Evolutionary conservation across 2,113 vertebrate genomes (phyloP).

Genomic region (Chlamydotis undulata): DNA sequence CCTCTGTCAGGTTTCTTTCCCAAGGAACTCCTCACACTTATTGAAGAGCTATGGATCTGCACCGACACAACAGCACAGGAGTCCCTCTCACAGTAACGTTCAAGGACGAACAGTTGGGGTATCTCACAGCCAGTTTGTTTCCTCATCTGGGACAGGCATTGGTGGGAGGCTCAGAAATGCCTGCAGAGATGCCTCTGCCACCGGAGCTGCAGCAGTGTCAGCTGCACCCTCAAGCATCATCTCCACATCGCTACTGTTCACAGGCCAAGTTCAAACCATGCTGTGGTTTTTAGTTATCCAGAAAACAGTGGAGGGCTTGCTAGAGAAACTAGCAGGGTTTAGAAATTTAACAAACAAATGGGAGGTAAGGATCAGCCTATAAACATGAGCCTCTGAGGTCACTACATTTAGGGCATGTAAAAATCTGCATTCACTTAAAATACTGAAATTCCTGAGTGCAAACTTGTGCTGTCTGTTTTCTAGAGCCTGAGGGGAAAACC

Average conservation of each 20-base stretch:
- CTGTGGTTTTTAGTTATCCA: background rate
- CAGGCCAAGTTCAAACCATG: background rate
- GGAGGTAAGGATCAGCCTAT: background rate
- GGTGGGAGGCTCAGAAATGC: background rate
- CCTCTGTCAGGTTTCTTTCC: background rate
- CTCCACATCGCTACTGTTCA: background rate
- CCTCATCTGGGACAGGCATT: background rate
- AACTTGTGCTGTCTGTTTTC: background rate
- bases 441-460: background rate
- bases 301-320: background rate
- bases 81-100: background rate
- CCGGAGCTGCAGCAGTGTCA: background rate
- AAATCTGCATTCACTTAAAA: background rate
- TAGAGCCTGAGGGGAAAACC: background rate
- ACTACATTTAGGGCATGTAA: background rate
- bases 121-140: background rate
- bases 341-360: background rate
- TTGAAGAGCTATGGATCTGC: background rate
- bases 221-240: background rate
- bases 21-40: background rate
- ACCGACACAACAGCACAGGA: background rate
- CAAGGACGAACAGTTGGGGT: background rate
- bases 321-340: background rate
- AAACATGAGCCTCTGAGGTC: background rate
- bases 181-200: background rate